Conservation (phyloP, 2,113 vertebrate genomes). For the Herpailurus yagouaroundi region DNA sequence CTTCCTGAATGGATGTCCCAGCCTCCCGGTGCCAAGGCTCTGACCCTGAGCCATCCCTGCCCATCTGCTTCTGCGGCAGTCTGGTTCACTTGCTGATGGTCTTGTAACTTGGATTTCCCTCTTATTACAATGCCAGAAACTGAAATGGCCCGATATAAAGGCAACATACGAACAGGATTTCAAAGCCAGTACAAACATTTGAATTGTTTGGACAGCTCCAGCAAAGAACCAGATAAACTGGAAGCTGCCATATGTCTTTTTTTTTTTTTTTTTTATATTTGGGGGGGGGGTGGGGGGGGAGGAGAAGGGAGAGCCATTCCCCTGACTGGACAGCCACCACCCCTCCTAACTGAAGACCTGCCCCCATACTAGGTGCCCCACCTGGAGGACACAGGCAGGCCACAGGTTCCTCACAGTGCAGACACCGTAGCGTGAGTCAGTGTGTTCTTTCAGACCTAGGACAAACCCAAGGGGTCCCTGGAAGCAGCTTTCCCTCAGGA, state of each 20-base stretch:
- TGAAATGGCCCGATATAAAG: slow-evolving; percentile 62
- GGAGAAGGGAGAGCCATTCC: neutral
- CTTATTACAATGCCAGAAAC: slow-evolving; percentile 48
- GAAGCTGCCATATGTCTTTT: neutral
- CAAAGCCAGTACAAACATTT: slow-evolving; percentile 55
- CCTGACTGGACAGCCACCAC: neutral
- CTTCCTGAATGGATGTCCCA: neutral
- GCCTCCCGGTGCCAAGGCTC: neutral
- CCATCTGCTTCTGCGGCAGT: neutral
- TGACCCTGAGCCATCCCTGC: neutral
- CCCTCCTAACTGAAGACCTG: neutral
- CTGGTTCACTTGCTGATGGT: neutral
- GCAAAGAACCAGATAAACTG: slow-evolving; percentile 54
- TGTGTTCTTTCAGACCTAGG: neutral
- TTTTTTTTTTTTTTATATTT: neutral
- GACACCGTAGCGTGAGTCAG: neutral
- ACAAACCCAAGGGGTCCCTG: neutral
- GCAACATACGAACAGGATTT: slow-evolving; percentile 49
- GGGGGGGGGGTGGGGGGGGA: no score
- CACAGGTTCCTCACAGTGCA: neutral
- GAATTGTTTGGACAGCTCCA: slow-evolving; percentile 60
- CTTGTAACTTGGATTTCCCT: slow-evolving; percentile 20
- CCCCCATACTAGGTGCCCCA: neutral
- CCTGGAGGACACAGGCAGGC: neutral
- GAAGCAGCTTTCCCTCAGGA: neutral